Evolutionary conservation across 2,113 vertebrate genomes (phyloP).

Genomic region (Piprites chloris): DNA sequence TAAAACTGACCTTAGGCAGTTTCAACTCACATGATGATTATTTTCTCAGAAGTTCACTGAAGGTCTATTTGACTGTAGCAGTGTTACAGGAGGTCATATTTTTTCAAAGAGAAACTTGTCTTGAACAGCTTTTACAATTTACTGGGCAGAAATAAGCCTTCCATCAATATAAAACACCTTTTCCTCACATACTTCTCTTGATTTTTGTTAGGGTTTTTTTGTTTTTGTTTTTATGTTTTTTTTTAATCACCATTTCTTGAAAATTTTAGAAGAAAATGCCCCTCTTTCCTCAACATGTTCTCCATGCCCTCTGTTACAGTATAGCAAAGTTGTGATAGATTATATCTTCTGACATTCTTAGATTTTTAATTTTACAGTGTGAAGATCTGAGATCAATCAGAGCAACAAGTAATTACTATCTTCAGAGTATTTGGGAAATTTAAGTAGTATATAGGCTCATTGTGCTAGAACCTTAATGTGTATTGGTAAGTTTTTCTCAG

Average conservation of each 20-base stretch:
- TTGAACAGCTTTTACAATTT: neutral
- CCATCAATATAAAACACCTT: neutral
- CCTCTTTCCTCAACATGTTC: neutral
- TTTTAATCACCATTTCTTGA: neutral
- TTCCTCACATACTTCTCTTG: neutral
- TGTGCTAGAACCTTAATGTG: neutral
- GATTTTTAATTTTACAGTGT: neutral
- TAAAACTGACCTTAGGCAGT: slow-evolving; percentile 7
- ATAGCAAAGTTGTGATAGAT: neutral
- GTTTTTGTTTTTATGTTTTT: neutral
- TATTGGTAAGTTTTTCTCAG: neutral
- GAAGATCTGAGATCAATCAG: neutral
- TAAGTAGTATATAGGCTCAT: neutral
- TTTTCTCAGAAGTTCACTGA: slow-evolving; percentile 23
- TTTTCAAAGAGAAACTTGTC: neutral
- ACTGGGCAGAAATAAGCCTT: neutral
- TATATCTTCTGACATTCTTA: neutral
- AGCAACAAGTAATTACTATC: neutral
- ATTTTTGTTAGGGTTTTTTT: neutral
- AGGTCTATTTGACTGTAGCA: neutral
- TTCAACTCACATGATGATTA: slow-evolving; percentile 21
- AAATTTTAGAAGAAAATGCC: neutral
- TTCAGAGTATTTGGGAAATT: neutral
- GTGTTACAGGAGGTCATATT: neutral
- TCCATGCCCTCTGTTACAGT: neutral